phyloP scores from a whole-genome alignment of 2,797 vertebrate species.

The Phalanger gymnotis region DNA sequence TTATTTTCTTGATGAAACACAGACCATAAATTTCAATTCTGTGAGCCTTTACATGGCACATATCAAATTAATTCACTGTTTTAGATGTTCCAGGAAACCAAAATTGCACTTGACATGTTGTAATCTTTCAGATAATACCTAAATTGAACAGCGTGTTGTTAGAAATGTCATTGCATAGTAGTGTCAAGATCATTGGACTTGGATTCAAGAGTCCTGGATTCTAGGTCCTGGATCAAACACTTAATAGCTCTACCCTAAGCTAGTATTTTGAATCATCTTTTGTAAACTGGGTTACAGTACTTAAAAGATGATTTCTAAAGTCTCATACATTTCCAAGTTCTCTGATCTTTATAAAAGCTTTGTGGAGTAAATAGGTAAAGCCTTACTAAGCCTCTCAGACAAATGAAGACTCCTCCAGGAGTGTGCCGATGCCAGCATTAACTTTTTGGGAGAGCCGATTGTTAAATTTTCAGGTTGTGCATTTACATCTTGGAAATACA shows the following conservation, averaged over 20 bases:
- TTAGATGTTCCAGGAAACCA: not conserved
- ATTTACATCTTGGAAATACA: not conserved
- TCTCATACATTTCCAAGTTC: not conserved
- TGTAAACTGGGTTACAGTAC: not conserved
- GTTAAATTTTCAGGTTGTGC: not conserved
- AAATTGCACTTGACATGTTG: not conserved
- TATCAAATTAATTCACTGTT: not conserved
- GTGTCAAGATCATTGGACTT: fast-evolving
- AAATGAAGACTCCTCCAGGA: not conserved
- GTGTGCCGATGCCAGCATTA: not conserved
- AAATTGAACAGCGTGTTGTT: not conserved
- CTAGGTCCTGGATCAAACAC: fast-evolving
- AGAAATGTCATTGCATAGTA: not conserved
- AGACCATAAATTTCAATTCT: not conserved
- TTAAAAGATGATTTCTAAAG: not conserved
- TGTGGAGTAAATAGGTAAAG: not conserved
- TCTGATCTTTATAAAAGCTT: not conserved
- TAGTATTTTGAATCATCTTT: not conserved
- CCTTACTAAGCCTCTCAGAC: not conserved
- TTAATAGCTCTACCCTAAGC: not conserved
- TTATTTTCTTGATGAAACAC: not conserved
- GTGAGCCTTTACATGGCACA: not conserved
- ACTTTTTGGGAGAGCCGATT: not conserved
- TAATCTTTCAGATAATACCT: not conserved
- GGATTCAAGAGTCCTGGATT: fast-evolving